Conservation (phyloP, 2,888 invertebrate species). For the Calameuta pallipes region DNA sequence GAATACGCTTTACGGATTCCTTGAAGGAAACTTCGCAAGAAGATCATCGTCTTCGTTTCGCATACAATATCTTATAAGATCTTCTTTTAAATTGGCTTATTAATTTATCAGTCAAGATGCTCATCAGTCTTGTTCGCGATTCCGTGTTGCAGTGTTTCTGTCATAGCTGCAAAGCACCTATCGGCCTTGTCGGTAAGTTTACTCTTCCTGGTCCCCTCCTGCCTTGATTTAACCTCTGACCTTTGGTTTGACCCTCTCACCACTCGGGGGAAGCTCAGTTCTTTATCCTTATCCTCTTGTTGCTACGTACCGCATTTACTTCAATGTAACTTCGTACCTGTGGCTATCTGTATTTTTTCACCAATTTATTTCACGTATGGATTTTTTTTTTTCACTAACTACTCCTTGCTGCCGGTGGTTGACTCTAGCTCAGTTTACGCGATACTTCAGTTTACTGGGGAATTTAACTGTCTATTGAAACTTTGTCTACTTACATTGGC, state of each 20-base stretch:
- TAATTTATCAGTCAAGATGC: constrained; percentile 70
- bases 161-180: constrained; percentile 89
- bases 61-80: constrained; percentile 3
- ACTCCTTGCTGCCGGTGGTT: background rate
- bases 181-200: constrained; percentile 65
- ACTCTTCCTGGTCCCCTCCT: background rate
- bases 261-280: background rate
- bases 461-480: background rate
- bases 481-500: background rate
- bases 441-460: background rate
- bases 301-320: background rate
- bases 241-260: background rate
- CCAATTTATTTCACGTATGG: background rate
- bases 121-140: constrained; percentile 90
- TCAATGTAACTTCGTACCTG: background rate
- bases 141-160: constrained; percentile 95
- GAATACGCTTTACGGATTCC: background rate
- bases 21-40: background rate
- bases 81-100: background rate
- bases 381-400: background rate
- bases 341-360: background rate
- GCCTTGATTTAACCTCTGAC: background rate
- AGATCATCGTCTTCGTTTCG: background rate
- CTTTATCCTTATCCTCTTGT: background rate
- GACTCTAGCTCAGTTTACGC: background rate